These are phyloP conservation scores for Drosophila siamana DNA, from an alignment of 2,888 invertebrate genomes.

Conservation along the genomic window DNA sequence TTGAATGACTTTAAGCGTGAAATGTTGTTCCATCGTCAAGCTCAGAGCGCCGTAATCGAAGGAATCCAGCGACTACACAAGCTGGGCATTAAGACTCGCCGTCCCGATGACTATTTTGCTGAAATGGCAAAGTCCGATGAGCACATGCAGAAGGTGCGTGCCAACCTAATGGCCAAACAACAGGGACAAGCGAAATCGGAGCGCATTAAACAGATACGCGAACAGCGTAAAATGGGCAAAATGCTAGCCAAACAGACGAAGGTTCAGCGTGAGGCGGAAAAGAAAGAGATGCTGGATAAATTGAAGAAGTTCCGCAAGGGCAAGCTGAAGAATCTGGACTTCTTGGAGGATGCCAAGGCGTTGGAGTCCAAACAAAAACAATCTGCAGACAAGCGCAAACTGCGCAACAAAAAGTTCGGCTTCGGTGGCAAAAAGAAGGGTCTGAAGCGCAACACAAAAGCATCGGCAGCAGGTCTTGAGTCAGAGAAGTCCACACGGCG, in stretches of 20 bases:
- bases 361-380: conserved; percentile 82
- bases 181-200: conserved; percentile 94
- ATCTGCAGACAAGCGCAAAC: conserved; percentile 87
- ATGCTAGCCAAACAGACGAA: conserved; percentile 94
- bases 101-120: conserved; percentile 98
- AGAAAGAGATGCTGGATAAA: conserved; percentile 95
- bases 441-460: conserved; percentile 93
- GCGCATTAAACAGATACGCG: conserved; percentile 94
- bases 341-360: conserved; percentile 89
- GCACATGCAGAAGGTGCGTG: conserved; percentile 98
- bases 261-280: conserved; percentile 94
- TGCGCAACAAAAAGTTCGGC: conserved; percentile 95
- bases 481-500: conserved; percentile 71
- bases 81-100: conserved; percentile 91
- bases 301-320: conserved; percentile 97
- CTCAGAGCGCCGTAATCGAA: conserved; percentile 93
- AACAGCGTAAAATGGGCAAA: conserved; percentile 97
- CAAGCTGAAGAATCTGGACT: conserved; percentile 91
- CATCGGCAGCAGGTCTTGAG: conserved; percentile 87
- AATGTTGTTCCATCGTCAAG: conserved; percentile 94
- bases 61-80: conserved; percentile 92
- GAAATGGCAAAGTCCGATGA: conserved; percentile 99
- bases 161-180: conserved; percentile 93
- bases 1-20: conserved; percentile 97
- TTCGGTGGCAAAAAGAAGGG: conserved; percentile 98